Percentiles rank a stretch among this genome's conserved stretches.
These are phyloP conservation scores for Melanaphis sacchari DNA, from an alignment of 1,140 invertebrate species.

Conservation along the genomic window DNA sequence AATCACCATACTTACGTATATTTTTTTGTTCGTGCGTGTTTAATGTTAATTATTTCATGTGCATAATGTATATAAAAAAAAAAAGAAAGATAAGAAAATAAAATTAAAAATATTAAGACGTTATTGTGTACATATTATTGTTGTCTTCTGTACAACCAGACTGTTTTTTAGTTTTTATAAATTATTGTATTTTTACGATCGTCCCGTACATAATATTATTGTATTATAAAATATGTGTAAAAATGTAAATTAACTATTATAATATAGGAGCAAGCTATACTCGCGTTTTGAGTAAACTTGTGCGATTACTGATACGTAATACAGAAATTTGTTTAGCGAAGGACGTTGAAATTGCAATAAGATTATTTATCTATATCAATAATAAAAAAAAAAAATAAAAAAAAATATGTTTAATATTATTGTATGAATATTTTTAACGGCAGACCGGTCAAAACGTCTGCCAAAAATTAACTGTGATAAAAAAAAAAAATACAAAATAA, in stretches of 20 bases:
- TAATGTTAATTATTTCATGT: background rate
- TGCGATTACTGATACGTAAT: conserved; percentile 3
- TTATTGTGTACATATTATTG: conserved; percentile 28
- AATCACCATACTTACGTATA: background rate
- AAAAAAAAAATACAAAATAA: conserved; percentile 18
- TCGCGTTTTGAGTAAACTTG: background rate
- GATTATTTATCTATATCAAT: conserved; percentile 43
- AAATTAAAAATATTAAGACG: background rate
- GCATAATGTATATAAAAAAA: background rate
- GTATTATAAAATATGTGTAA: background rate
- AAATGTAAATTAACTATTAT: conserved; percentile 15
- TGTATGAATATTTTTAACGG: conserved; percentile 44
- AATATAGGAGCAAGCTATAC: conserved; percentile 1
- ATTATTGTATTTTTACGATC: conserved; percentile 50
- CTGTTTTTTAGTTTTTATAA: conserved; percentile 56
- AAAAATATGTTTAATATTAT: conserved; percentile 31
- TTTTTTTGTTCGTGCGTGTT: background rate
- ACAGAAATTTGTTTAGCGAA: conserved; percentile 34
- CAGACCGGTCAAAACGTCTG: background rate
- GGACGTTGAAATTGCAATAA: conserved; percentile 44
- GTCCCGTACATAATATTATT: background rate
- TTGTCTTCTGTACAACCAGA: conserved; percentile 48
- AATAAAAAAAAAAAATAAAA: background rate
- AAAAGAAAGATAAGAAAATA: background rate
- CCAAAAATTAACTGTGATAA: conserved; percentile 55